These are phyloP conservation scores for Eospalax fontanierii DNA, from an alignment of 2,797 vertebrate genomes.

Conservation along the genomic window DNA sequence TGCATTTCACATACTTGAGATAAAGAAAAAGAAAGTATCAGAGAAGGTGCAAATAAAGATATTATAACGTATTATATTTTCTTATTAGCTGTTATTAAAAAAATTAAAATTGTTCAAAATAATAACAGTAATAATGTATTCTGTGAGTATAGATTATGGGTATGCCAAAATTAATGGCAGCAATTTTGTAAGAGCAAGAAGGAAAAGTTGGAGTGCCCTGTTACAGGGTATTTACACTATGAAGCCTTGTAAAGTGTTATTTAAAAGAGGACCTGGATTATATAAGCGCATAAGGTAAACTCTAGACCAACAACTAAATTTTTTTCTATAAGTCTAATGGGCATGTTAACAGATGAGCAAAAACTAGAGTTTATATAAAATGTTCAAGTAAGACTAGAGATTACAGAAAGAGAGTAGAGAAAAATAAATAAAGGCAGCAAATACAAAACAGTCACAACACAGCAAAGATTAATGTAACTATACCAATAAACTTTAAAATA, in stretches of 20 bases:
- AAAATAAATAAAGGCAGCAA: neutral
- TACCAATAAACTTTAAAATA: neutral
- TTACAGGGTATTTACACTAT: neutral
- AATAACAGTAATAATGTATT: too few relatives aligned
- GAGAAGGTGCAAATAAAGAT: too few relatives aligned
- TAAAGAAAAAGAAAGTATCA: too few relatives aligned
- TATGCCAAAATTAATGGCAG: conserved; percentile 56
- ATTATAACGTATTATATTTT: too few relatives aligned
- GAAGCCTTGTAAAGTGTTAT: neutral
- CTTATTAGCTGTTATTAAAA: too few relatives aligned
- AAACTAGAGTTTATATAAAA: neutral
- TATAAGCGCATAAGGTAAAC: neutral
- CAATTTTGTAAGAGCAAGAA: neutral
- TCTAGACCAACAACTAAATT: neutral
- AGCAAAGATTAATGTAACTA: conserved; percentile 3
- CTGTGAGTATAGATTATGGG: too few relatives aligned
- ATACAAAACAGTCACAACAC: neutral
- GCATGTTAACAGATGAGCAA: neutral
- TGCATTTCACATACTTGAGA: too few relatives aligned
- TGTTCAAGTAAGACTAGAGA: neutral
- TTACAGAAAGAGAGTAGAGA: neutral
- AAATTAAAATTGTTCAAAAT: too few relatives aligned
- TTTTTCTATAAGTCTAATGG: neutral
- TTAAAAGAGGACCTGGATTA: neutral
- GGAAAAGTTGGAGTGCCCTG: neutral